Conservation (phyloP, 2,888 invertebrate species). For the Zelleria hepariella region DNA sequence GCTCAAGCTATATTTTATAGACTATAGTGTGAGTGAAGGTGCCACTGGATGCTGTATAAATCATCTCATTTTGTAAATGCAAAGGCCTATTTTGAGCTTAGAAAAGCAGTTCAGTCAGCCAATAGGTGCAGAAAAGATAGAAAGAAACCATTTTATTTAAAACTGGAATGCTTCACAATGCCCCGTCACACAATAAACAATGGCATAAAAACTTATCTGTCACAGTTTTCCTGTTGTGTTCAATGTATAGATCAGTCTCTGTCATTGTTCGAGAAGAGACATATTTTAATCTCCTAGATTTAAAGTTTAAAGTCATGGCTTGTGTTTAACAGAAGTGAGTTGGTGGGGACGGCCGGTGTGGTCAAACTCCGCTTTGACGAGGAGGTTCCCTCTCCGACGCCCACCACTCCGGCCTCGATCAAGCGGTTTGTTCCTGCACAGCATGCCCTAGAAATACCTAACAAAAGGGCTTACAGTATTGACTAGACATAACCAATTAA, state of each 20-base stretch:
- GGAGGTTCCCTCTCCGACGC: conserved; percentile 63
- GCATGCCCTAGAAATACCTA: conserved; percentile 46
- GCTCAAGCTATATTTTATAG: too few species aligned
- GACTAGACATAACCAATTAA: conserved; percentile 1
- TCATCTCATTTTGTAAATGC: too few species aligned
- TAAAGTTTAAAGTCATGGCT: conserved; percentile 12
- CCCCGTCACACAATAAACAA: too few species aligned
- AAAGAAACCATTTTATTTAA: too few species aligned
- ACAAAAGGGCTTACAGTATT: neutral
- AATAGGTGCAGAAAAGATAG: too few species aligned
- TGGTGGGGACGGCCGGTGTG: conserved; percentile 73
- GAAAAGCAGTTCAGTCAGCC: too few species aligned
- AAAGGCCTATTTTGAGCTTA: too few species aligned
- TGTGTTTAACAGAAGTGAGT: conserved; percentile 72
- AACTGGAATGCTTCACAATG: too few species aligned
- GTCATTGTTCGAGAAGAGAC: neutral
- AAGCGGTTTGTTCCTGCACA: conserved; percentile 64
- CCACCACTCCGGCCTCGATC: conserved; percentile 66
- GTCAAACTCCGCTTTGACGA: conserved; percentile 72
- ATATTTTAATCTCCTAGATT: neutral
- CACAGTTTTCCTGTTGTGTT: neutral
- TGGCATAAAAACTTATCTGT: too few species aligned
- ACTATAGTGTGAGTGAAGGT: too few species aligned
- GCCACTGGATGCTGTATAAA: too few species aligned
- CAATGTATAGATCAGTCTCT: too few species aligned